phyloP scores from a whole-genome alignment of 2,113 vertebrate genomes.

The Merops nubicus region DNA sequence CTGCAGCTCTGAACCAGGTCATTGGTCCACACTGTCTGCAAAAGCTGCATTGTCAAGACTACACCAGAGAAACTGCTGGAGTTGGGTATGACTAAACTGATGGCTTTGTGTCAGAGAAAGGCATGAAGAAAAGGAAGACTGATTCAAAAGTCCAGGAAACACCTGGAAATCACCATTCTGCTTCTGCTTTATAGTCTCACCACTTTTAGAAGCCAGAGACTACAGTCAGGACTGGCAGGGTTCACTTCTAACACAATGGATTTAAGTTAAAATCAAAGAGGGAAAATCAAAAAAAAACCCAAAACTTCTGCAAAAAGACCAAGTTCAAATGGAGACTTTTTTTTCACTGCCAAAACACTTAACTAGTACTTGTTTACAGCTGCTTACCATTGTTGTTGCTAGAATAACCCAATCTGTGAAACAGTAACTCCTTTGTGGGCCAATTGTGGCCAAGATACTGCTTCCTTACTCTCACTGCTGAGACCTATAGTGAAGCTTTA shows the following conservation, averaged over 20 bases:
- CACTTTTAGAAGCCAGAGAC: not conserved
- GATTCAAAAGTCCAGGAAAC: not conserved
- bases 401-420: not conserved
- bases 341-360: not conserved
- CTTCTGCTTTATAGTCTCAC: not conserved
- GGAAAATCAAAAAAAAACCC: accelerated
- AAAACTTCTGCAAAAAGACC: not conserved
- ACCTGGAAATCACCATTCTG: not conserved
- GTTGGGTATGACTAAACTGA: not conserved
- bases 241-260: not conserved
- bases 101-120: not conserved
- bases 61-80: not conserved
- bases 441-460: not conserved
- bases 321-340: not conserved
- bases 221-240: not conserved
- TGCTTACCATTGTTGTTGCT: not conserved
- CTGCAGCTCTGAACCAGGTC: not conserved
- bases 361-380: conserved; percentile 4
- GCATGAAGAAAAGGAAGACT: not conserved
- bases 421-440: conserved; percentile 1
- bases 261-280: not conserved
- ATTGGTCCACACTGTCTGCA: not conserved
- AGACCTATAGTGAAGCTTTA: not conserved
- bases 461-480: not conserved
- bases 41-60: not conserved